These are phyloP conservation scores for Mustelus asterias DNA, from an alignment of 2,113 vertebrate genomes.

Conservation along the genomic window DNA sequence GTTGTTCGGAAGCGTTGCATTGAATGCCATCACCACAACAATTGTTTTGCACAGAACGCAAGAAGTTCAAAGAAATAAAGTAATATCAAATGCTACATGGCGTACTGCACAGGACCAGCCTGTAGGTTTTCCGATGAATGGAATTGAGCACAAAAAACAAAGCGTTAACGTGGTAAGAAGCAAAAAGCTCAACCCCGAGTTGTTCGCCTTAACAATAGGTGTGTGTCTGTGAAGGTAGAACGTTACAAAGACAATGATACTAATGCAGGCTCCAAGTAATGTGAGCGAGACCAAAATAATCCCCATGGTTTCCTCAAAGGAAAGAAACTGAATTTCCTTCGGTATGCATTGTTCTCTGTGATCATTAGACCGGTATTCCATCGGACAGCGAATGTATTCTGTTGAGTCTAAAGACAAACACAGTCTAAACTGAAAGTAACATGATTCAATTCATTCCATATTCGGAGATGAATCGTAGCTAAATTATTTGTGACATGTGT, in stretches of 20 bases:
- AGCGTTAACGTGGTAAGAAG: background rate
- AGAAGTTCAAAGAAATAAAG: background rate
- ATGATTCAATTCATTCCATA: background rate
- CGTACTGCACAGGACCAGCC: background rate
- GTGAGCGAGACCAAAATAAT: too few relatives aligned
- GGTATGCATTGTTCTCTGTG: too few relatives aligned
- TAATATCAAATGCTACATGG: background rate
- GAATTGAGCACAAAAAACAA: background rate
- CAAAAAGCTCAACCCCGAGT: background rate
- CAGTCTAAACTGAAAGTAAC: too few relatives aligned
- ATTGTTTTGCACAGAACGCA: background rate
- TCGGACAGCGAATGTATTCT: too few relatives aligned
- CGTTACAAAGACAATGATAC: too few relatives aligned
- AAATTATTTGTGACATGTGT: background rate
- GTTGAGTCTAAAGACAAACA: background rate
- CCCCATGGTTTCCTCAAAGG: too few relatives aligned
- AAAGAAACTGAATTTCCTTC: too few relatives aligned
- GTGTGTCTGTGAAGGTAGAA: conserved; percentile 9
- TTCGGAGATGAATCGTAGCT: background rate
- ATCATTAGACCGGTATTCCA: too few relatives aligned
- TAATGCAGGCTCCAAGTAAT: background rate
- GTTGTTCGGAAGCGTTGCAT: background rate
- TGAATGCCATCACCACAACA: background rate
- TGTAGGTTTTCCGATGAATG: background rate
- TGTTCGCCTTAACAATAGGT: background rate